These are phyloP conservation scores for Mandrillus leucophaeus DNA, from an alignment of 2,113 vertebrate genomes.

Conservation along the genomic window DNA sequence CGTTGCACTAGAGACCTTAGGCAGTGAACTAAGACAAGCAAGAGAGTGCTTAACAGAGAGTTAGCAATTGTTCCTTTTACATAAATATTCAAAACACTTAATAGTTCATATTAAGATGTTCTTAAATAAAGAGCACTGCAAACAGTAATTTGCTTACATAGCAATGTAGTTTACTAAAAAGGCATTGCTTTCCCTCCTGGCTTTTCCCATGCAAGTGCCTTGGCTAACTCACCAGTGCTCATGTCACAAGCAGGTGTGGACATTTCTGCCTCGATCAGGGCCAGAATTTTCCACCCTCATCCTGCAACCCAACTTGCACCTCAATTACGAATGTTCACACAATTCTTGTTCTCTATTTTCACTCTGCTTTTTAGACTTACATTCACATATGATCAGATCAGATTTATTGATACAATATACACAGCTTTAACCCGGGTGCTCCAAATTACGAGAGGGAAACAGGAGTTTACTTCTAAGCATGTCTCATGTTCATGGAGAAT, in stretches of 20 bases:
- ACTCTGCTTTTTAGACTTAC: neutral
- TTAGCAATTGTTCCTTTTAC: neutral
- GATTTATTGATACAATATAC: neutral
- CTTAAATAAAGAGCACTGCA: constrained; percentile 45
- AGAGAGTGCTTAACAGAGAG: neutral
- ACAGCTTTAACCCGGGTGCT: neutral
- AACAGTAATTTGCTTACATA: constrained; percentile 53
- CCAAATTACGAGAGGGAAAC: neutral
- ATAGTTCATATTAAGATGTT: constrained; percentile 28
- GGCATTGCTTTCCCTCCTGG: neutral
- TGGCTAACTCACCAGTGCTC: neutral
- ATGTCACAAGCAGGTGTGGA: neutral
- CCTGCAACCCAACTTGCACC: too few species aligned
- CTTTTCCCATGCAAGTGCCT: neutral
- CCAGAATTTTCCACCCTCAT: neutral
- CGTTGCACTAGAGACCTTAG: neutral
- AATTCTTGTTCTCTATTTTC: neutral
- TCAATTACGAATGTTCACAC: neutral
- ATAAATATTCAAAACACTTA: neutral
- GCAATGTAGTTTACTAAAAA: neutral
- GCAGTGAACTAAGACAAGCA: neutral
- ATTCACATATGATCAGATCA: neutral
- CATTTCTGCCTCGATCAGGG: neutral
- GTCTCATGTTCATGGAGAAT: neutral
- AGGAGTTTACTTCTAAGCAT: neutral